Evolutionary conservation across 2,888 invertebrate genomes (phyloP).

Genomic region (Ypsolopha sequella): DNA sequence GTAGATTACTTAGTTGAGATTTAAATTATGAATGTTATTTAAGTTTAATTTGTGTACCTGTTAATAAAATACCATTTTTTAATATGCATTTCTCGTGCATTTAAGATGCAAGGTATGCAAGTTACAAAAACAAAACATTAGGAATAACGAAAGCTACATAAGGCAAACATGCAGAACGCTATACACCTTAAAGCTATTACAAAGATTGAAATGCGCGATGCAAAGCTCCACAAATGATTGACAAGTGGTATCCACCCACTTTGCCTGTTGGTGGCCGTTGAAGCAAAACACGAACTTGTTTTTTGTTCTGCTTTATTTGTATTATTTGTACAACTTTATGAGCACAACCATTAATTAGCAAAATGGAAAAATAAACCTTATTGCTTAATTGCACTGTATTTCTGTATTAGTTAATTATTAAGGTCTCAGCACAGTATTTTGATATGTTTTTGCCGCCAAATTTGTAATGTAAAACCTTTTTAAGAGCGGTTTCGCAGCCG

Average conservation of each 20-base stretch:
- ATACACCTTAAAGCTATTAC: constrained; percentile 17
- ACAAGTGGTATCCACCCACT: constrained; percentile 43
- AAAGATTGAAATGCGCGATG: constrained; percentile 26
- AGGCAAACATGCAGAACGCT: too few relatives aligned
- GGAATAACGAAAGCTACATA: too few relatives aligned
- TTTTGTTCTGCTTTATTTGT: constrained; percentile 16
- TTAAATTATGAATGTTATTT: too few relatives aligned
- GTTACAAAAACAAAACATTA: too few relatives aligned
- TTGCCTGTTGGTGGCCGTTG: constrained; percentile 40
- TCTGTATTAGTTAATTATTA: neutral
- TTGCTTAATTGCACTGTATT: constrained; percentile 24
- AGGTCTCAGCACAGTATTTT: neutral
- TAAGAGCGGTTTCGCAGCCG: too few relatives aligned
- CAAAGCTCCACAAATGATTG: constrained; percentile 35
- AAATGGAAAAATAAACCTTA: constrained; percentile 28
- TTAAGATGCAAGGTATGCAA: too few relatives aligned
- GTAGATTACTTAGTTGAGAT: too few relatives aligned
- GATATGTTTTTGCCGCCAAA: neutral
- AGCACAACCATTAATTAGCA: constrained; percentile 37
- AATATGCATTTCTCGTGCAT: too few relatives aligned
- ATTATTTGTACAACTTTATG: neutral
- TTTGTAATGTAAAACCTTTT: too few relatives aligned
- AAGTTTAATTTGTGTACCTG: too few relatives aligned
- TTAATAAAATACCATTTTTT: too few relatives aligned
- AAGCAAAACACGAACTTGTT: constrained; percentile 27